Percentiles rank a stretch among this genome's conserved stretches.
Evolutionary conservation across 2,888 invertebrate genomes (phyloP).

Genomic region (Oscheius onirici): DNA sequence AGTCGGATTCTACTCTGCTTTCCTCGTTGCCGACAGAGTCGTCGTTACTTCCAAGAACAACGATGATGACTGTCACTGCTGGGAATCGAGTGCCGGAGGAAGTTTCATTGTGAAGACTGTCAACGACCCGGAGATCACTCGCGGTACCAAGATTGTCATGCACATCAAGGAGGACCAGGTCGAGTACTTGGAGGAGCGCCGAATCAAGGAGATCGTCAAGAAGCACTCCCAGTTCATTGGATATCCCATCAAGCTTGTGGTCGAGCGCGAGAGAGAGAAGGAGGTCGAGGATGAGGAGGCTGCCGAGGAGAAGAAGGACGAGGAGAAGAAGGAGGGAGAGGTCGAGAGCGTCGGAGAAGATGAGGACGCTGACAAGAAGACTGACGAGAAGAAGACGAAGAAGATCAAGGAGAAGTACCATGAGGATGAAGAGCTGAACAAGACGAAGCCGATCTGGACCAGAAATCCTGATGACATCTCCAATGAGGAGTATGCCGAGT

Average conservation of each 20-base stretch:
- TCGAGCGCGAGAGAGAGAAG: slow-evolving; percentile 96
- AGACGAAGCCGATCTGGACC: slow-evolving; percentile 78
- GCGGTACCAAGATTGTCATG: slow-evolving; percentile 93
- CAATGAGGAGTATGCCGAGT: slow-evolving; percentile 75
- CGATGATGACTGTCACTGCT: slow-evolving; percentile 96
- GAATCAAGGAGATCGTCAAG: slow-evolving; percentile 96
- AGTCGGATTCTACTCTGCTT: slow-evolving; percentile 99
- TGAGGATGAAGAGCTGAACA: slow-evolving; percentile 97
- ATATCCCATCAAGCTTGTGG: slow-evolving; percentile 93
- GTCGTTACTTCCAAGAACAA: slow-evolving; percentile 94
- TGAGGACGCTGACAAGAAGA: slow-evolving; percentile 77
- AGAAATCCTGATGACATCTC: slow-evolving; percentile 76
- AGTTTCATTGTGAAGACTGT: slow-evolving; percentile 86
- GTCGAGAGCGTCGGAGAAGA: slow-evolving; percentile 79
- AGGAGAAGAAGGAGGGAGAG: slow-evolving; percentile 77
- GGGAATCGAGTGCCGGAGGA: slow-evolving; percentile 98
- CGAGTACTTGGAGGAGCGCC: slow-evolving; percentile 91
- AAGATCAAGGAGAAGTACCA: slow-evolving; percentile 96
- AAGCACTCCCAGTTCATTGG: slow-evolving; percentile 99
- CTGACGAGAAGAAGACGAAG: slow-evolving; percentile 83
- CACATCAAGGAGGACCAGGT: slow-evolving; percentile 92
- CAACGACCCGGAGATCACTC: slow-evolving; percentile 73
- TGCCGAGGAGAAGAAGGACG: slow-evolving; percentile 47
- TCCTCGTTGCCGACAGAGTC: slow-evolving; percentile 87
- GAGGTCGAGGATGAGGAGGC: slow-evolving; percentile 75